phyloP scores from a whole-genome alignment of 2,113 vertebrate species.

The Ascaphus truei region DNA sequence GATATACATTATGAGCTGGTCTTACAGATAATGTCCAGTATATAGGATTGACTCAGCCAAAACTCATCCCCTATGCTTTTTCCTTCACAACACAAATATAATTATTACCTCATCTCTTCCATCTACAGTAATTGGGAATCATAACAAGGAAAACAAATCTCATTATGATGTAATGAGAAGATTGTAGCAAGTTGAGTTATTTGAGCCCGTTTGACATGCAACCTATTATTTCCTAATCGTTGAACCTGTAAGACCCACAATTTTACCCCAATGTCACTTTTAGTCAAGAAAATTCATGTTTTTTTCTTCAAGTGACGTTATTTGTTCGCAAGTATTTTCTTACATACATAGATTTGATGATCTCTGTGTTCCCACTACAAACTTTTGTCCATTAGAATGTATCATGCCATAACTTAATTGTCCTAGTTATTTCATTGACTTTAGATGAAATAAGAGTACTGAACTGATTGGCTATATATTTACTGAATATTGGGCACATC shows the following conservation, averaged over 20 bases:
- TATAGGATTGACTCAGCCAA: too few relatives aligned
- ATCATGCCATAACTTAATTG: background rate
- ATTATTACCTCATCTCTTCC: too few relatives aligned
- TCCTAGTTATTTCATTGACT: too few relatives aligned
- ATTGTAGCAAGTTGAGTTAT: background rate
- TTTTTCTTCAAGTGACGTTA: background rate
- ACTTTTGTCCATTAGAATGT: too few relatives aligned
- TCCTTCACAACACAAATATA: too few relatives aligned
- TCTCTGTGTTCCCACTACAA: background rate
- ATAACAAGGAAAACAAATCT: background rate
- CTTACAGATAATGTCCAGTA: too few relatives aligned
- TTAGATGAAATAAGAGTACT: too few relatives aligned
- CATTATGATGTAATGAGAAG: background rate
- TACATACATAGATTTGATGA: background rate
- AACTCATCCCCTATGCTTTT: too few relatives aligned
- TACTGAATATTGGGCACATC: too few relatives aligned
- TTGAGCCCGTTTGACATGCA: background rate
- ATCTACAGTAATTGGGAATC: too few relatives aligned
- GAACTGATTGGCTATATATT: too few relatives aligned
- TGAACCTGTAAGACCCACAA: background rate
- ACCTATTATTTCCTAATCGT: background rate
- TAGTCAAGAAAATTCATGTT: background rate
- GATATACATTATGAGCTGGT: too few relatives aligned
- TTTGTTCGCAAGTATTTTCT: slow-evolving; percentile 13
- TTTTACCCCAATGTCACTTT: background rate